Conservation (phyloP, 1,140 invertebrate species). For the Pachypeltis micranthus region DNA sequence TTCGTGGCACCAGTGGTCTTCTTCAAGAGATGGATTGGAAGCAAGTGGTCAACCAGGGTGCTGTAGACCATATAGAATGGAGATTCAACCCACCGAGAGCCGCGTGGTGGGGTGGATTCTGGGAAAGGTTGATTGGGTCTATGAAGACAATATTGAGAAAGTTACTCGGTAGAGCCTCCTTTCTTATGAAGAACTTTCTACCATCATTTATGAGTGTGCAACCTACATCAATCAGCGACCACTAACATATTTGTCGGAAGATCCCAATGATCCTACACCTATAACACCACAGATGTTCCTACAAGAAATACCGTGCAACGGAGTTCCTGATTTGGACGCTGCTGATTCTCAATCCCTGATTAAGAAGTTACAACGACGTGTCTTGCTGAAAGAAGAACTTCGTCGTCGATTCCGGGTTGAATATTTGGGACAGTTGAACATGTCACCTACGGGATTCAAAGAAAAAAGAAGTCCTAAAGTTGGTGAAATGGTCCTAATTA, state of each 20-base stretch:
- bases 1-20: constrained; percentile 24
- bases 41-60: constrained; percentile 16
- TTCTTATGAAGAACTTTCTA: constrained; percentile 30
- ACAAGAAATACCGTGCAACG: constrained; percentile 25
- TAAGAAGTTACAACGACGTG: not conserved
- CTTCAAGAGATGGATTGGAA: constrained; percentile 25
- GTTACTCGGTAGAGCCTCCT: constrained; percentile 28
- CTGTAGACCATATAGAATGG: constrained; percentile 30
- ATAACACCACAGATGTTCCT: constrained; percentile 28
- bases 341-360: not conserved
- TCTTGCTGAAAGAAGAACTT: constrained; percentile 1
- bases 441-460: not conserved
- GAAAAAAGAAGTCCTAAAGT: not conserved
- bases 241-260: constrained; percentile 30
- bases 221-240: constrained; percentile 31
- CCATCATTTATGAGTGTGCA: constrained; percentile 30
- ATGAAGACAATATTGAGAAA: constrained; percentile 30
- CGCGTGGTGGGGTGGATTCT: constrained; percentile 36
- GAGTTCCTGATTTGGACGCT: constrained; percentile 23
- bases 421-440: constrained; percentile 17
- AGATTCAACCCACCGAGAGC: constrained; percentile 32
- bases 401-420: constrained; percentile 12
- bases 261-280: constrained; percentile 22
- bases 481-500: constrained; percentile 26
- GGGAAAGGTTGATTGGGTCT: constrained; percentile 34